phyloP scores from a whole-genome alignment of 92 coral and sea anemone genomes.

The Parazoanthus atlanticus region DNA sequence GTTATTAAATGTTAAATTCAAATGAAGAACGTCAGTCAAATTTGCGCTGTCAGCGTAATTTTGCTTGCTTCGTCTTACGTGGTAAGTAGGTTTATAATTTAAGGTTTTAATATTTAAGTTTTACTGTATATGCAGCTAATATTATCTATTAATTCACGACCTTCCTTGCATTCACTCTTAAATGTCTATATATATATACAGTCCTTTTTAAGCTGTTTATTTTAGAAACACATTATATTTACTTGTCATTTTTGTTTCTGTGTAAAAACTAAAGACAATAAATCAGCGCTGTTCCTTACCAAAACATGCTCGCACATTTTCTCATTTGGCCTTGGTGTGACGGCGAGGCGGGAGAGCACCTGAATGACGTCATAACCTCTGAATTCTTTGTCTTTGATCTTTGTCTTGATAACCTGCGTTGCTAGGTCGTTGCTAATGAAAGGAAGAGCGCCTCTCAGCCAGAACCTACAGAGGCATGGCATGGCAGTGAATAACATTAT shows the following conservation, averaged over 20 bases:
- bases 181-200: no score
- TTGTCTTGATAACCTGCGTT: conserved; percentile 41
- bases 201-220: background rate
- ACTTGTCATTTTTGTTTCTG: background rate
- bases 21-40: no score
- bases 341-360: conserved; percentile 57
- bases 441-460: conserved; percentile 66
- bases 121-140: no score
- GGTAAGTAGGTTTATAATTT: no score
- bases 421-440: conserved; percentile 53
- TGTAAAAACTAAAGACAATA: background rate
- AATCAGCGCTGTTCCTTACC: conserved; percentile 27
- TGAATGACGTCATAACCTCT: conserved; percentile 35
- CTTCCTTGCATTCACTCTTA: no score
- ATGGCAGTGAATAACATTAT: background rate
- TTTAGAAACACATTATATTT: background rate
- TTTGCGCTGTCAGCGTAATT: no score
- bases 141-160: no score
- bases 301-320: conserved; percentile 54
- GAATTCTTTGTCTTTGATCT: conserved; percentile 45
- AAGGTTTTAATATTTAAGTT: no score
- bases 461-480: conserved; percentile 25
- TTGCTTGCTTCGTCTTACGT: no score
- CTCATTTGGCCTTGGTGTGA: conserved; percentile 40
- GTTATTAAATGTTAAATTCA: no score